These are phyloP conservation scores for Siniperca knerii DNA, from an alignment of 2,113 vertebrate genomes.

Conservation along the genomic window DNA sequence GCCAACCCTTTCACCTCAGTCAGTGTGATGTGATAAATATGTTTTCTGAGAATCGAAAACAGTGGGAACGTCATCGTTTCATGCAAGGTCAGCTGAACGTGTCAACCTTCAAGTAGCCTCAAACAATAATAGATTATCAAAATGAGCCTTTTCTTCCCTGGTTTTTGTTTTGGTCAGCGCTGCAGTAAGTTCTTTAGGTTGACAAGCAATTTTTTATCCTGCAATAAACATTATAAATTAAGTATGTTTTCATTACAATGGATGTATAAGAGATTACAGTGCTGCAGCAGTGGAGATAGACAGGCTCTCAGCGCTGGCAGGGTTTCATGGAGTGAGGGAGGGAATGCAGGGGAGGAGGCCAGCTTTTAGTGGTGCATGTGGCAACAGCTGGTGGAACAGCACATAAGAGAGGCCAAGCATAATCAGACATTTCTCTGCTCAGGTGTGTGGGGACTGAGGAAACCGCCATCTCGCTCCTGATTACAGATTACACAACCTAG, in stretches of 20 bases:
- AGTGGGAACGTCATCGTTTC: conserved; percentile 8
- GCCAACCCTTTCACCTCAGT: conserved; percentile 29
- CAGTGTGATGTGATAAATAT: conserved; percentile 39
- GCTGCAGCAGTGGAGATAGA: conserved; percentile 31
- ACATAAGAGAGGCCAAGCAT: conserved; percentile 61
- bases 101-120: conserved; percentile 35
- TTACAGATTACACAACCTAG: conserved; percentile 70
- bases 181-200: conserved; percentile 28
- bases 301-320: conserved; percentile 31
- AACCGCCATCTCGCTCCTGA: conserved; percentile 52
- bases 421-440: conserved; percentile 74
- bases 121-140: conserved; percentile 20
- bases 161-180: background rate
- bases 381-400: conserved; percentile 73
- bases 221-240: conserved; percentile 72
- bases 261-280: conserved; percentile 68
- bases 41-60: conserved; percentile 39
- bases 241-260: conserved; percentile 67
- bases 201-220: conserved; percentile 44
- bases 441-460: conserved; percentile 67
- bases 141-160: conserved; percentile 12
- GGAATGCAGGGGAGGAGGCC: conserved; percentile 53
- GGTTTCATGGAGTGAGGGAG: conserved; percentile 26
- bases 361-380: conserved; percentile 58
- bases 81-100: conserved; percentile 34